A percentile compares a stretch with the other conserved stretches of the same genome.
Evolutionary conservation across 2,888 invertebrate genomes (phyloP).

Genomic region (Synergus gifuensis): DNA sequence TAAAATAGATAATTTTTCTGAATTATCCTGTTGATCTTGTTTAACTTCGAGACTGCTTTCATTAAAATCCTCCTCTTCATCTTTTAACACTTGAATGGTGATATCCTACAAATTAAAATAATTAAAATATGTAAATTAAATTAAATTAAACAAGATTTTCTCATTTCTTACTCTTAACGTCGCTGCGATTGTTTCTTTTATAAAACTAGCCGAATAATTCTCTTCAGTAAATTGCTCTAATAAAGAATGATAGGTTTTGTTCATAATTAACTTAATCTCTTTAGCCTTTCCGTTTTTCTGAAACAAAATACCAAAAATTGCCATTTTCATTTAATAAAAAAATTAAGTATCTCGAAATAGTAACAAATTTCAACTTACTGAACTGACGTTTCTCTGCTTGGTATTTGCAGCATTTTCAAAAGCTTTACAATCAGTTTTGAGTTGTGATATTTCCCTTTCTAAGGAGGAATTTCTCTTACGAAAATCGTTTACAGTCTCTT

Average conservation of each 20-base stretch:
- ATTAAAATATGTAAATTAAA: neutral
- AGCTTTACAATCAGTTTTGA: slow-evolving; percentile 46
- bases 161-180: slow-evolving; percentile 64
- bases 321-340: neutral
- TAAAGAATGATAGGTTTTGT: slow-evolving; percentile 64
- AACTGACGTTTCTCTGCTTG: slow-evolving; percentile 5
- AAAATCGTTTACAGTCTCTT: slow-evolving; percentile 53
- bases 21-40: neutral
- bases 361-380: slow-evolving; percentile 34
- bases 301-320: slow-evolving; percentile 40
- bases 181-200: slow-evolving; percentile 64
- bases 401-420: slow-evolving; percentile 47
- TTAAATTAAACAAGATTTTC: neutral
- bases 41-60: slow-evolving; percentile 37
- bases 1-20: neutral
- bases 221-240: slow-evolving; percentile 64
- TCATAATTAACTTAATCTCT: slow-evolving; percentile 71
- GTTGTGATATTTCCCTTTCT: slow-evolving; percentile 55
- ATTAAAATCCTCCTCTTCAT: slow-evolving; percentile 44
- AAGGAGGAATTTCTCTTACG: slow-evolving; percentile 57
- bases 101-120: slow-evolving; percentile 58
- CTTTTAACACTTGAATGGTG: slow-evolving; percentile 66
- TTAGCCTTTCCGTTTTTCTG: slow-evolving; percentile 63
- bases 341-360: neutral
- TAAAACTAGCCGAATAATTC: slow-evolving; percentile 62